Evolutionary conservation across 1,140 invertebrate species (phyloP), one percentile per base, ranked within the genome.

Genomic region (Drosophila navojoa): DNA sequence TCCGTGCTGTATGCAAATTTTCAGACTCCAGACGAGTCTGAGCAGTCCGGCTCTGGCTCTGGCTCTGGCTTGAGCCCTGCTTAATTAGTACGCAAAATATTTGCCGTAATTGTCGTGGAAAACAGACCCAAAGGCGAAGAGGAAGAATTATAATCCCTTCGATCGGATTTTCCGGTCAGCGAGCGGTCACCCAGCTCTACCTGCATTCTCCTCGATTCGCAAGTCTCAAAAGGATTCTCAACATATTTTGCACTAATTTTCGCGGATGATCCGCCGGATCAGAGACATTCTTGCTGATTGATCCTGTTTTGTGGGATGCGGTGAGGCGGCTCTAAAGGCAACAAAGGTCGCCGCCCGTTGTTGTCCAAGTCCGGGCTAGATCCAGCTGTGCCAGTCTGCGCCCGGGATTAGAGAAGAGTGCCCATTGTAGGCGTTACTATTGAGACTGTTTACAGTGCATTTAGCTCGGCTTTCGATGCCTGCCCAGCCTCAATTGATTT

Each of bases 61-160:
- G 19, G 35, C 22, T 16, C n/a, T 9, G 35, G 47, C 44, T 60
- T 54, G 35, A 67, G 54, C 71, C 71, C 19, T 62, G 78, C 78
- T 89, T 86, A 91, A 91, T 91, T 91, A 91, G 84, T 89, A 91
- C 89, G 70, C 89, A 91, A 91, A 91, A 91, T 91, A 91, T 91
- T 91, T 91, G 89, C 78, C 85, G 71, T 87, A 90, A 90, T 90
- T 90, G 80, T 77, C 69, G 60, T 54, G 71, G 77, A 79, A 69
- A 69, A 61, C 74, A 67, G 38, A 16, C 27, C 35, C 25, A 38
- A 32, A 16, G 9, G 9, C 59, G 40, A 25, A 53, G 53, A 19
- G 16, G 44, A 25, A 38, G 54, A 82, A 78, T 76, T 74, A 82
- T 90, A 84, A 90, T 90, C 79, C 82, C 75, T 84, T 87, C 79